phyloP scores from a whole-genome alignment of 2,888 invertebrate genomes.

The Temnothorax unifasciatus region DNA sequence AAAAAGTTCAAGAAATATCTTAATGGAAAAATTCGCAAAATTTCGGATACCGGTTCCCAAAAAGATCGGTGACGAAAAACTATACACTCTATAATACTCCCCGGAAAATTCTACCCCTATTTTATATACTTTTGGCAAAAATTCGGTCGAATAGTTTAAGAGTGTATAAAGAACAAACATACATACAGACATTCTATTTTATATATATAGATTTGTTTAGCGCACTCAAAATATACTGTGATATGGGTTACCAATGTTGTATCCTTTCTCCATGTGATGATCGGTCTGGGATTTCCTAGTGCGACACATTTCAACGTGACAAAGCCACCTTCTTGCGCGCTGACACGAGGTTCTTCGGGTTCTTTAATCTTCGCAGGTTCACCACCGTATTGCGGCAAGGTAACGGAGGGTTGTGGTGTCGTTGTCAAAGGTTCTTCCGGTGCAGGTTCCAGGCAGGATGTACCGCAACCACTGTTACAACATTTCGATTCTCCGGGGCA shows the following conservation, averaged over 20 bases:
- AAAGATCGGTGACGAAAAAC: no score
- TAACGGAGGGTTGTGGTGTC: conserved; percentile 69
- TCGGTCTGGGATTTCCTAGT: conserved; percentile 92
- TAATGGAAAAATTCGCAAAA: no score
- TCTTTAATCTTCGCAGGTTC: conserved; percentile 81
- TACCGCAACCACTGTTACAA: conserved; percentile 93
- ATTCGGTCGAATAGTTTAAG: no score
- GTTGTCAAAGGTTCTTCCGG: conserved; percentile 86
- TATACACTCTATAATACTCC: no score
- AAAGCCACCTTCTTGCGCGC: conserved; percentile 91
- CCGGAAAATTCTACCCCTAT: no score
- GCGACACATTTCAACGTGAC: conserved; percentile 92
- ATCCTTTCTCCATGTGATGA: conserved; percentile 92
- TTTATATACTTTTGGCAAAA: no score
- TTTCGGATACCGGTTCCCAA: no score
- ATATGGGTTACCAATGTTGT: conserved; percentile 89
- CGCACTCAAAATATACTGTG: neutral
- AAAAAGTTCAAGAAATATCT: no score
- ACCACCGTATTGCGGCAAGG: conserved; percentile 66
- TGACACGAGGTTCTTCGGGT: conserved; percentile 88
- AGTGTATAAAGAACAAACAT: no score
- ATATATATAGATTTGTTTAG: no score
- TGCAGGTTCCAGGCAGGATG: conserved; percentile 89
- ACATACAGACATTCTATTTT: no score
- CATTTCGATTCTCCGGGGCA: conserved; percentile 94